A percentile compares a stretch with the other conserved stretches of the same genome.
phyloP scores from a whole-genome alignment of 2,797 vertebrate genomes.

The Lacerta viridis region DNA sequence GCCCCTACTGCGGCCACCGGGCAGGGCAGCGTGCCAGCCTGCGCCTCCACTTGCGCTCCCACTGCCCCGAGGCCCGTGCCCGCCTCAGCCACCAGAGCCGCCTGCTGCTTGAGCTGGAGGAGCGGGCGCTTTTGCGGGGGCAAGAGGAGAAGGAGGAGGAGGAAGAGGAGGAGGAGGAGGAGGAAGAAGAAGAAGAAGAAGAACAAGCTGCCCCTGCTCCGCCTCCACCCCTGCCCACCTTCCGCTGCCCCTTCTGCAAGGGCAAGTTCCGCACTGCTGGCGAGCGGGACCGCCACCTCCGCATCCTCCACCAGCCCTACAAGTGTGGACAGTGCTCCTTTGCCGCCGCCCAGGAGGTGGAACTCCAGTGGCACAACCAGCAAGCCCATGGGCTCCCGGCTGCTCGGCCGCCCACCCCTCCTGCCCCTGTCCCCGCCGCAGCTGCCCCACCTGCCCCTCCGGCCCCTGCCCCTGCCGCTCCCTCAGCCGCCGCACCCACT shows the following conservation, averaged over 20 bases:
- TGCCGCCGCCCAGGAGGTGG: slow-evolving; percentile 91
- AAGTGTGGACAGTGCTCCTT: slow-evolving; percentile 93
- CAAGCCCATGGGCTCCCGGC: slow-evolving; percentile 81
- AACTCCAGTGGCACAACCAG: slow-evolving; percentile 88
- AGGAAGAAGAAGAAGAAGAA: slow-evolving; percentile 38
- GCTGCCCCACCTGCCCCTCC: slow-evolving; percentile 75
- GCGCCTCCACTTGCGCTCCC: slow-evolving; percentile 81
- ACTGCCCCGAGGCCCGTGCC: slow-evolving; percentile 76
- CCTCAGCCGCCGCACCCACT: slow-evolving; percentile 71
- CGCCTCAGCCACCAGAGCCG: slow-evolving; percentile 73
- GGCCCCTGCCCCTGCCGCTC: slow-evolving; percentile 71
- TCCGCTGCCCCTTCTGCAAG: slow-evolving; percentile 93
- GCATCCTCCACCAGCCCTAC: slow-evolving; percentile 94
- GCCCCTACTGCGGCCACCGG: slow-evolving; percentile 77
- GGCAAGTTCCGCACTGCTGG: slow-evolving; percentile 93
- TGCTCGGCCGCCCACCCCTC: slow-evolving; percentile 73
- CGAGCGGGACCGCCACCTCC: slow-evolving; percentile 91
- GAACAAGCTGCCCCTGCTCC: slow-evolving; percentile 27
- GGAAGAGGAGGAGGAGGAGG: slow-evolving; percentile 44
- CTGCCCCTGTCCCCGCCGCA: slow-evolving; percentile 60
- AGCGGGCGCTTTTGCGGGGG: slow-evolving; percentile 79
- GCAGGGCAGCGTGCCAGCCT: slow-evolving; percentile 82
- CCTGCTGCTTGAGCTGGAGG: slow-evolving; percentile 82
- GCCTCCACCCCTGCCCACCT: slow-evolving; percentile 71
- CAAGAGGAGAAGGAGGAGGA: slow-evolving; percentile 41